Evolutionary conservation across 2,888 invertebrate species (phyloP), one percentile per base, ranked within the genome.

Genomic region (Margaritifera margaritifera): DNA sequence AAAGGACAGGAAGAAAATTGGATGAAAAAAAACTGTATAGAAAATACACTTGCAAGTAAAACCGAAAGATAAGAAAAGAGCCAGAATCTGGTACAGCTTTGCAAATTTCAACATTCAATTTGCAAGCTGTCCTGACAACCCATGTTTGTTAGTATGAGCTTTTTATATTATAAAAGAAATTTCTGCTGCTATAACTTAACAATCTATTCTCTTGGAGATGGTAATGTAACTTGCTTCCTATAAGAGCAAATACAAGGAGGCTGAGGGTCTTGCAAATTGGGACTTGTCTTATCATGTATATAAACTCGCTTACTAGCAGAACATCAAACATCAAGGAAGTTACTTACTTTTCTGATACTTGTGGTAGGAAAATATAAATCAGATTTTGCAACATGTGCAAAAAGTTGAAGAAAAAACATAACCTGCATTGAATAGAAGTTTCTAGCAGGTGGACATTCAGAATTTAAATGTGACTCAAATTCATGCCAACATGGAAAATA

Each of bases 111-210:
- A 60, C 72, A 60, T 72, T 73, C 68, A 70, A 70, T 20, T n/a
- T 70, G 27, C 57, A 73, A 51, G 67, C 70, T 55, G 68, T 70
- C 1, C 24, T 73, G 31, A n/a, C 65, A n/a, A 68, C 66, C n/a
- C 68, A 68, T 6, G 72, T 64, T 60, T 31, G 54, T 24, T 60
- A 19, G 69, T 75, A 6, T 60, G 76, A 19, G 66, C 69, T 25
- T 27, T 74, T 2, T 71, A 71, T 64, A 74, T 42, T 42, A 76
- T 64, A 71, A 73, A 62, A 22, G 68, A n/a, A 65, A 65, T 54
- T 53, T 65, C 4, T 62, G 24, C 25, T 63, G 60, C 53, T 71
- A 71, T 63, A 74, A 71, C 64, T 54, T 74, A 4, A 64, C 71
- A 2, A n/a, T n/a, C 19, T 72, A 65, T 63, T 56, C 56, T 15